A percentile compares a stretch with the other conserved stretches of the same genome.
Evolutionary conservation across 1,140 invertebrate species (phyloP).

Genomic region (Dysdera silvatica): DNA sequence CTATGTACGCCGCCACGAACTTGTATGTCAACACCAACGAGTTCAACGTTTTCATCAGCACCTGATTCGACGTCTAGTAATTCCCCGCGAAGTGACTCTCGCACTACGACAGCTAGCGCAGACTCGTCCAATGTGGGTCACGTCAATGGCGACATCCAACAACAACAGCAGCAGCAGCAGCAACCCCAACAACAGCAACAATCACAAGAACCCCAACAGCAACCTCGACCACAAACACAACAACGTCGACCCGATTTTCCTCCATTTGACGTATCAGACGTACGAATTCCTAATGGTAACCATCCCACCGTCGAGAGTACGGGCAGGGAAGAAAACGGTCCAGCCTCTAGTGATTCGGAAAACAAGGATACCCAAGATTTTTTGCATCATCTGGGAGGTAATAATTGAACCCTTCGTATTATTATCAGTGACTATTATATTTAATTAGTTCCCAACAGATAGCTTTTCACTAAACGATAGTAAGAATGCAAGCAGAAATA

Average conservation of each 20-base stretch:
- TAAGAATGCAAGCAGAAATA: no score
- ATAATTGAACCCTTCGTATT: no score
- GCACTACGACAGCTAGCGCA: constrained; percentile 21
- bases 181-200: not conserved
- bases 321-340: constrained; percentile 18
- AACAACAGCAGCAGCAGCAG: not conserved
- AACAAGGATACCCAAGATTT: constrained; percentile 29
- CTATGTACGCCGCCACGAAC: constrained; percentile 32
- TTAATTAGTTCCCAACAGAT: no score
- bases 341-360: constrained; percentile 25
- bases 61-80: constrained; percentile 31
- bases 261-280: constrained; percentile 4
- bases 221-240: not conserved
- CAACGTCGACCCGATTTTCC: constrained; percentile 18
- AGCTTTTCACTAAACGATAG: no score
- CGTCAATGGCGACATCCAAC: constrained; percentile 24
- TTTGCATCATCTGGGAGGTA: constrained; percentile 9
- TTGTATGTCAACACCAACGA: constrained; percentile 21
- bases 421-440: no score
- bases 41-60: constrained; percentile 27
- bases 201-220: constrained; percentile 11
- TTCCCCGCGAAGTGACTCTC: constrained; percentile 28
- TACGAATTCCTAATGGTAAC: constrained; percentile 20
- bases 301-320: not conserved
- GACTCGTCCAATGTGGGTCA: constrained; percentile 21